Evolutionary conservation across 1,140 invertebrate genomes (phyloP).

Genomic region (Drosophila takahashii): DNA sequence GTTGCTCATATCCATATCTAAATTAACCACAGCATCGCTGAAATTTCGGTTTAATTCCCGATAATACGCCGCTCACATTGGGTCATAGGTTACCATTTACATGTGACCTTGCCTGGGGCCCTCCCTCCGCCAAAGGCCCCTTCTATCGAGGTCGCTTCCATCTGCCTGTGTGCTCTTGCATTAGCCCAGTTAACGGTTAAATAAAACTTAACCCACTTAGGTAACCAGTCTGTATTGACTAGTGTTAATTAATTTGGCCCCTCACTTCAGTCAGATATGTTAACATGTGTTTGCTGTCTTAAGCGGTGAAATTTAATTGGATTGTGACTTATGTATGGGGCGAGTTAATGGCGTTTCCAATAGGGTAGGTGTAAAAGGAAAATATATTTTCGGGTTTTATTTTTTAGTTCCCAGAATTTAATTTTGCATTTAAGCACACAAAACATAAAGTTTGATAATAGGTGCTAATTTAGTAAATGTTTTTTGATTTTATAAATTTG

Average conservation of each 20-base stretch:
- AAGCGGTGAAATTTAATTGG: constrained; percentile 40
- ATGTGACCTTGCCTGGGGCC: constrained; percentile 36
- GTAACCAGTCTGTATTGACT: constrained; percentile 49
- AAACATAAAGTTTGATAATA: too few relatives aligned
- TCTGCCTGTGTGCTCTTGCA: constrained; percentile 30
- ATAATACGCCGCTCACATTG: constrained; percentile 16
- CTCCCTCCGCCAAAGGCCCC: neutral
- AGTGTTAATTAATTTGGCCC: constrained; percentile 60
- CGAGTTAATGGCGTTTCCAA: neutral
- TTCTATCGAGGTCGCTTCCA: neutral
- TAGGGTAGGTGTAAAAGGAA: neutral
- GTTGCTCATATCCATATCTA: constrained; percentile 54
- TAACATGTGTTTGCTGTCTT: constrained; percentile 40
- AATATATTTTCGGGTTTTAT: too few relatives aligned
- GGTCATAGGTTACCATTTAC: constrained; percentile 12
- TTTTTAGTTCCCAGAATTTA: neutral
- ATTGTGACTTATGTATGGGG: constrained; percentile 6
- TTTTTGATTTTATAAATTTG: too few relatives aligned
- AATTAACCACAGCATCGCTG: constrained; percentile 63
- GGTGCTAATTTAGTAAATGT: too few relatives aligned
- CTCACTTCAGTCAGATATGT: constrained; percentile 12
- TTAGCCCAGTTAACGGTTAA: constrained; percentile 28
- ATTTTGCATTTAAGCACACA: too few relatives aligned
- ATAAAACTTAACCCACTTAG: constrained; percentile 46
- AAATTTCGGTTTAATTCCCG: constrained; percentile 37